A percentile compares a stretch with the other conserved stretches of the same genome.
phyloP scores from a whole-genome alignment of 2,888 invertebrate species.

The Lepidocyrtinus sp. region DNA sequence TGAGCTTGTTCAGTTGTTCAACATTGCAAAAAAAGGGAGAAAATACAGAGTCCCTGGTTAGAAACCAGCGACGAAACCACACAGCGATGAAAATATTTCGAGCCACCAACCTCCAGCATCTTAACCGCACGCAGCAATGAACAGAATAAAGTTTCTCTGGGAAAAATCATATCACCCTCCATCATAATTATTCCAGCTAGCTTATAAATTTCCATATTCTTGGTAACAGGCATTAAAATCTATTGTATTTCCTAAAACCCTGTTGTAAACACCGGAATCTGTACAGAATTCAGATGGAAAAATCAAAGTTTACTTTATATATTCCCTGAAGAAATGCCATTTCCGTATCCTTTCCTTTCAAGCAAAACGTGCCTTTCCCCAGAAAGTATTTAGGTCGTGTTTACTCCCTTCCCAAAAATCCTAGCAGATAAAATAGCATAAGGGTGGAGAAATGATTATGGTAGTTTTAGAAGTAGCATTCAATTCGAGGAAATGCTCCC shows the following conservation, averaged over 20 bases:
- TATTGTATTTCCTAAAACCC: no score
- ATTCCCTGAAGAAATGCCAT: slow-evolving; percentile 56
- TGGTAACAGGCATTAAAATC: no score
- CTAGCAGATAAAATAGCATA: neutral
- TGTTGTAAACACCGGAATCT: no score
- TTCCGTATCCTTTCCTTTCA: slow-evolving; percentile 52
- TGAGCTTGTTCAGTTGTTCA: slow-evolving; percentile 52
- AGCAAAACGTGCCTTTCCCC: slow-evolving; percentile 31
- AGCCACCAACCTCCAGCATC: slow-evolving; percentile 54
- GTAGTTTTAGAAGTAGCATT: neutral
- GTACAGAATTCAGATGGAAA: neutral
- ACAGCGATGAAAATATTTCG: slow-evolving; percentile 59
- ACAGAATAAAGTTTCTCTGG: slow-evolving; percentile 48
- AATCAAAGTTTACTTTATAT: slow-evolving; percentile 29
- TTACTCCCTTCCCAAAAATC: neutral
- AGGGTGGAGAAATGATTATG: neutral
- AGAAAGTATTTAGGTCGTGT: no score
- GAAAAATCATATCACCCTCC: neutral
- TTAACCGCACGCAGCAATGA: slow-evolving; percentile 59
- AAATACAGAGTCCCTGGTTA: slow-evolving; percentile 16
- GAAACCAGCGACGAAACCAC: slow-evolving; percentile 53
- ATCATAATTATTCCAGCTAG: neutral
- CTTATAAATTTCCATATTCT: no score
- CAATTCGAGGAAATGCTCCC: neutral
- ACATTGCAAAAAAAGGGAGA: neutral